Evolutionary conservation across 1,140 invertebrate species (phyloP).

Genomic region (Coenobita brevimanus): DNA sequence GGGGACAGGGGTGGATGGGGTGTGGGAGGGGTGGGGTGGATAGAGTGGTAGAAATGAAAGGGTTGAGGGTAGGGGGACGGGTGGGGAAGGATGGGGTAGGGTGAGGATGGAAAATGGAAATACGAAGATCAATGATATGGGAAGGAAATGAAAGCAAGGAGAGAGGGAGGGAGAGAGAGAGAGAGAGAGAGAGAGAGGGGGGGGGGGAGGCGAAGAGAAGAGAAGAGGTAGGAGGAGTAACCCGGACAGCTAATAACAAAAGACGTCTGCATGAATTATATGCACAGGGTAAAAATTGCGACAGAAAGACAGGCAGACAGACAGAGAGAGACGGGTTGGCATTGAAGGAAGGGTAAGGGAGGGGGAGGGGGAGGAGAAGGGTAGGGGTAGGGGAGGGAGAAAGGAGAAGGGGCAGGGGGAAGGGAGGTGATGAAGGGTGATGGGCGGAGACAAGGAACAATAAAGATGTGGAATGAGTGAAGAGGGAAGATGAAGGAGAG

Average conservation of each 20-base stretch:
- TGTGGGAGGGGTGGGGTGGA: no score
- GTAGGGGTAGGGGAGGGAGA: no score
- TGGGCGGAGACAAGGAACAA: not conserved
- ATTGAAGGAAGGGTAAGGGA: not conserved
- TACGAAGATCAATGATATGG: not conserved
- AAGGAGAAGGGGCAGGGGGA: not conserved
- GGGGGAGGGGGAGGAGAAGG: no score
- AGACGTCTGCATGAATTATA: conserved; percentile 21
- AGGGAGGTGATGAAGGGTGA: not conserved
- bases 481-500: not conserved
- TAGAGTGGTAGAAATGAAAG: no score
- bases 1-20: no score
- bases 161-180: not conserved
- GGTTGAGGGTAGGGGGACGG: not conserved
- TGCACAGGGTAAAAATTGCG: conserved; percentile 18
- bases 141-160: not conserved
- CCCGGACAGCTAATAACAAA: not conserved
- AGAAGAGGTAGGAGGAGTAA: not conserved
- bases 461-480: not conserved
- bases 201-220: not conserved
- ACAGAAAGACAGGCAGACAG: conserved; percentile 10
- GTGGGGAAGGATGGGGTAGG: not conserved
- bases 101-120: not conserved
- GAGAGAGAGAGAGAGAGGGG: not conserved
- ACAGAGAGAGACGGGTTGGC: not conserved